Evolutionary conservation across 2,113 vertebrate species (phyloP).

Genomic region (Callopanchax toddi): DNA sequence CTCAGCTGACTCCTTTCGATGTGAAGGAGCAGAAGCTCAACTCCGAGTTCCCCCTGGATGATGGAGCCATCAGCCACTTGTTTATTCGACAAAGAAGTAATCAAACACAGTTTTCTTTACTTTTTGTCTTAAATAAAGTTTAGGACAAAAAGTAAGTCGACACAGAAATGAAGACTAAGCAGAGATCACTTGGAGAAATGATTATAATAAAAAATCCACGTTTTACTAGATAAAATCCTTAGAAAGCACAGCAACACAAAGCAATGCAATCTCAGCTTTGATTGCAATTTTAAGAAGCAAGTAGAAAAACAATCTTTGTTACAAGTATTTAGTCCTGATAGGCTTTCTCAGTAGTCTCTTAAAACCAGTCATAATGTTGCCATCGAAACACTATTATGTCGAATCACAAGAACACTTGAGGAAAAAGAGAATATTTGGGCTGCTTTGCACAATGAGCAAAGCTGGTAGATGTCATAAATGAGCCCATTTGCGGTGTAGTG

Average conservation of each 20-base stretch:
- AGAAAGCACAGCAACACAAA: slow-evolving; percentile 28
- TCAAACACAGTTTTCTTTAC: too few species aligned
- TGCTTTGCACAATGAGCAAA: too few species aligned
- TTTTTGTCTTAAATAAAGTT: too few species aligned
- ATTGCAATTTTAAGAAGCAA: slow-evolving; percentile 17
- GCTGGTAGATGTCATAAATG: slow-evolving; percentile 44
- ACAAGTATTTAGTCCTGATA: slow-evolving; percentile 46
- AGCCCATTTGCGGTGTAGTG: slow-evolving; percentile 38
- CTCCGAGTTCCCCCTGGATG: too few species aligned
- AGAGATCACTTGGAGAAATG: slow-evolving; percentile 1
- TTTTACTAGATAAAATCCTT: slow-evolving; percentile 43
- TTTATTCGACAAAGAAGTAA: too few species aligned
- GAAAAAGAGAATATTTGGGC: slow-evolving; percentile 31
- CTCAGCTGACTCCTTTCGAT: too few species aligned
- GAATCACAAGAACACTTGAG: slow-evolving; percentile 41
- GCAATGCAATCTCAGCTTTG: slow-evolving; percentile 25
- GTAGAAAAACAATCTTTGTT: slow-evolving; percentile 10
- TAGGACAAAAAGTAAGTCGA: too few species aligned
- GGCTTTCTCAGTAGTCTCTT: slow-evolving; percentile 34
- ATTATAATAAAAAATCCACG: slow-evolving; percentile 10
- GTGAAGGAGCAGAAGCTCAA: too few species aligned
- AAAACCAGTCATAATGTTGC: slow-evolving; percentile 12
- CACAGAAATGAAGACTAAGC: neutral
- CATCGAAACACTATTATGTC: slow-evolving; percentile 7
- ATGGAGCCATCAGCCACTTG: too few species aligned